Conservation (phyloP, 2,888 invertebrate genomes). For the Capitulum mitella region DNA sequence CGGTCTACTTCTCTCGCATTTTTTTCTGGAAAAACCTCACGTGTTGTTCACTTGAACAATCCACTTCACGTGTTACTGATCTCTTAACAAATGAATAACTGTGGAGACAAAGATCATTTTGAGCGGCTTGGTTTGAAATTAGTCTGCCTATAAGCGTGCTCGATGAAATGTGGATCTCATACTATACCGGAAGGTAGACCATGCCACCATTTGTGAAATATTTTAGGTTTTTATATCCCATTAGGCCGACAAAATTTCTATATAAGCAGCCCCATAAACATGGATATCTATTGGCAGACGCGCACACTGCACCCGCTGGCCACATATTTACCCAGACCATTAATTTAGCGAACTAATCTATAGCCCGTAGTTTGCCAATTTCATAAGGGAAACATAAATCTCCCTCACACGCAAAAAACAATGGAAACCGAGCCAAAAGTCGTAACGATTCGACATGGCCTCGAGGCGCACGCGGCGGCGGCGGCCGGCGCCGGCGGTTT, state of each 20-base stretch:
- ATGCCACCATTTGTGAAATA: no score
- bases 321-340: background rate
- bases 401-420: background rate
- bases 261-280: background rate
- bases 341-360: conserved; percentile 11
- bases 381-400: conserved; percentile 20
- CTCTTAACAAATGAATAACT: no score
- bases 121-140: no score
- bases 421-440: background rate
- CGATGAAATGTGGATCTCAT: no score
- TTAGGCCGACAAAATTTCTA: background rate
- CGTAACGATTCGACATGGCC: background rate
- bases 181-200: no score
- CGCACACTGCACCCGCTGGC: background rate
- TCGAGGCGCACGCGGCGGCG: background rate
- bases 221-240: no score
- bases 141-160: no score
- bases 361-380: background rate
- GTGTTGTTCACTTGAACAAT: no score
- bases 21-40: no score
- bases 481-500: background rate
- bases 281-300: background rate
- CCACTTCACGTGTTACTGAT: no score
- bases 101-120: no score
- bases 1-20: no score